Evolutionary conservation across 2,888 invertebrate species (phyloP), one percentile per base, ranked within the genome.

Genomic region (Callosobruchus maculatus): DNA sequence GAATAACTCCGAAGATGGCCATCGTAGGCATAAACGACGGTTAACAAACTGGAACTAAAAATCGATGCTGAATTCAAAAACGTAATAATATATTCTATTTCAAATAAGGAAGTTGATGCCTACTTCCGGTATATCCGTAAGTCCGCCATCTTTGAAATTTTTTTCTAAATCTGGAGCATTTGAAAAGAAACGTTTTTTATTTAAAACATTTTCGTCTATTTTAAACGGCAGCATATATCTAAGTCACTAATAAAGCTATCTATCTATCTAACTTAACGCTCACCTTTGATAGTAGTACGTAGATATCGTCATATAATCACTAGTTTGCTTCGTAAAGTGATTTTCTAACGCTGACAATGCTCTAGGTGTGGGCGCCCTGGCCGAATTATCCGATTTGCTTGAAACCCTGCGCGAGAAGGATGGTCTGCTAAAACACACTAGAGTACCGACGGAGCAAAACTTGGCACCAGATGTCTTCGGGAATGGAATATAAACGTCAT

Each of bases 391-490:
- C 21, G 92, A 91, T 80, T 93, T 92, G 72, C 92, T 86, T 0
- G 93, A 93, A 21, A 94, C 84, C 74, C 94, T 88, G 80, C 94
- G 90, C 0, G 91, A 91, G 30, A 80, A 76, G 73, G 93, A 89
- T 0, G 94, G 93, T 72, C 95, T 71, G 71, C 94, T 93, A 87
- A 98, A 98, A 79, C 95, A 95, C 0, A 97, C 96, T 74, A 98
- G 87, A 73, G 92, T 91, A 82, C 95, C 95, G 22, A 94, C 94
- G 26, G 94, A 94, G 86, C 95, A 96, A 89, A 98, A 98, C 82
- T 94, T 93, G 0, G 97, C 97, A 0, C 97, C 97, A 13, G 96
- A 97, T 0, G 97, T 98, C 73, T 96, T 90, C 0, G 98, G 98
- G 86, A 97, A 98, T 0, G 98, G 98, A 80, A 98, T 95, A 84